Evolutionary conservation across 2,888 invertebrate genomes (phyloP).

Genomic region (Diloba caeruleocephala): DNA sequence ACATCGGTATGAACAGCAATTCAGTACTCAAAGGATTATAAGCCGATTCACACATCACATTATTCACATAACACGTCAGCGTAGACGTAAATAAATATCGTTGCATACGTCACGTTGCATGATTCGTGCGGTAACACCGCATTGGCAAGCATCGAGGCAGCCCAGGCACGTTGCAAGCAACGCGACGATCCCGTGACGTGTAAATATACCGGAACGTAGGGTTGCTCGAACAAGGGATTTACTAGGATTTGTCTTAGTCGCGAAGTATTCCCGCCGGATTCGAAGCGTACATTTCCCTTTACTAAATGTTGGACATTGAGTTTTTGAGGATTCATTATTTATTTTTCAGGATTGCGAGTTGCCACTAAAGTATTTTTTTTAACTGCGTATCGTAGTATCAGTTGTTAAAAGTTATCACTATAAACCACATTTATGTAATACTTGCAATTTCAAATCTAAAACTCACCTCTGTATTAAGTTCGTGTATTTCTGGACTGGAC

Average conservation of each 20-base stretch:
- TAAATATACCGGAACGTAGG: constrained; percentile 21
- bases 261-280: neutral
- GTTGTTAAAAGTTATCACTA: too few relatives aligned
- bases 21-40: constrained; percentile 25
- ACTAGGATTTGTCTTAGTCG: constrained; percentile 8
- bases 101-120: constrained; percentile 24
- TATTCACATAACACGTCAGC: constrained; percentile 26
- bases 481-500: neutral
- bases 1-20: neutral
- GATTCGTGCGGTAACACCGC: constrained; percentile 30
- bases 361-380: too few relatives aligned
- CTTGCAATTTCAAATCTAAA: too few relatives aligned
- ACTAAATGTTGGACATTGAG: neutral
- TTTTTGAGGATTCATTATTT: neutral
- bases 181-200: constrained; percentile 13
- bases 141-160: constrained; percentile 18
- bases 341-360: too few relatives aligned
- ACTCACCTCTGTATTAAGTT: constrained; percentile 21
- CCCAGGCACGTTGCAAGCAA: constrained; percentile 12
- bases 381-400: too few relatives aligned
- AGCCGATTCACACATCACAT: constrained; percentile 30
- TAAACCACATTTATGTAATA: too few relatives aligned
- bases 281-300: neutral
- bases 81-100: constrained; percentile 40
- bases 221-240: constrained; percentile 9